Base-by-base conservation (phyloP, 2,888 invertebrate genomes). In the Lycophotia porphyrea region DNA sequence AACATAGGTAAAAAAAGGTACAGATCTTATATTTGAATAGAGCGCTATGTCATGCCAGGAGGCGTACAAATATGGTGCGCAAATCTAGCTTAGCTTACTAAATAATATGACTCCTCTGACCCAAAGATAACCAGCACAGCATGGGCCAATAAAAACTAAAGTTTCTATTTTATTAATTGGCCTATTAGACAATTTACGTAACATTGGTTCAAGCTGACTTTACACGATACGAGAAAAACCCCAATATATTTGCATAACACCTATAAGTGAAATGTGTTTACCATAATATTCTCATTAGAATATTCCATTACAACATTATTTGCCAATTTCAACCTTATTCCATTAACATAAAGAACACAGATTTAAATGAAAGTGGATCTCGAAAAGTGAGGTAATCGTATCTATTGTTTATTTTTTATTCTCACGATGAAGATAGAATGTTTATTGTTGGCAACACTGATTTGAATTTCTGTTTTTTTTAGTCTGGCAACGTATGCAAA, bases 201-300 rank as follows among this genome's bases (percentile, higher is more conserved):
- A 82, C 52, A 15, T n/a, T 49, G 36, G 58, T 76, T 65, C 31
- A 47, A 85, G 64, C 73, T 31, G 36, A 76, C 36, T 76, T 70
- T 63, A 74, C 74, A 82, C 64, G 77, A 80, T 69, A 69, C 61
- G 49, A 78, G 74, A 84, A 87, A 86, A 84, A 71, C 75, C 66
- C 72, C 78, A 76, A 85, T 82, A 80, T 24, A 84, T 89, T 89
- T 88, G 84, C 88, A 88, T 88, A 87, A 87, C 81, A 79, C 80
- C 82, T 84, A 66, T 82, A 84, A 84, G 89, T 87, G 88, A 90
- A 90, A 91, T 86, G 85, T 78, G 76, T 88, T 91, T 90, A 85
- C 83, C 90, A 91, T 91, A 90, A 84, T 81, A 86, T 88, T 87
- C 88, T 83, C 88, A 85, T 88, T 88, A 76, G 73, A 68, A 79